Base-by-base conservation (phyloP, 2,888 invertebrate genomes). In the Odontothrips loti region DNA sequence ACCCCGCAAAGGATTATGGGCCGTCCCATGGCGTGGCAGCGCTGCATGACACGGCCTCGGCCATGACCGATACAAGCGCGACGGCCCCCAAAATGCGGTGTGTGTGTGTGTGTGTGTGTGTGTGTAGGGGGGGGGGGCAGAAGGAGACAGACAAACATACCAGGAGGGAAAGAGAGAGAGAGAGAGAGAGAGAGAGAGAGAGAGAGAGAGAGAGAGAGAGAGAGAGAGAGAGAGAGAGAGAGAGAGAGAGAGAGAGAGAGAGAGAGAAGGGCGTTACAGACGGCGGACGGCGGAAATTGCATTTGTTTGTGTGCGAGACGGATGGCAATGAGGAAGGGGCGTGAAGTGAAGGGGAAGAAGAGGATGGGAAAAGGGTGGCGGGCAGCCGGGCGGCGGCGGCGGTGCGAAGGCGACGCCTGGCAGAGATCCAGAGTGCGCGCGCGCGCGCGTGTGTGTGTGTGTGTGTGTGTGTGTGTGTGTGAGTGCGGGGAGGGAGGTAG, bases 1-100 rank as follows among this genome's bases (percentile, higher is more conserved):
- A 27, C 68, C 68, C 51, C 23, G 27, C 58, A n/a, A 15, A 58
- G 58, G 34, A 43, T 86, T 80, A 85, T 47, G 43, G 23, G 43
- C 15, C 79, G n/a, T 23, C 11, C 23, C 23, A 48, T 51, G 84
- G 85, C 85, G 82, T 3, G 23, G 47, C 43, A 68, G 27, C 20
- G 82, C 27, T 27, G 82, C 27, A 63, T 58, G 80, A 79, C 27
- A 48, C 17, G 58, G 63, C 47, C 79, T 43, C 51, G 79, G 81
- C 27, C 78, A 79, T 79, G 47, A 80, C 17, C 75, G n/a, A 20
- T 4, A 29, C 78, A 78, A 34, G 68, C 29, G 10, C 29, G 23
- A 68, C 20, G 29, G 27, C 63, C 17, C 63, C 47, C 47, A 27
- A 34, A 20, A 68, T 58, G 47, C 63, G 68, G 58, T 17, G 58